Conservation (phyloP, 2,888 invertebrate genomes). For the Chironomus tentans region DNA sequence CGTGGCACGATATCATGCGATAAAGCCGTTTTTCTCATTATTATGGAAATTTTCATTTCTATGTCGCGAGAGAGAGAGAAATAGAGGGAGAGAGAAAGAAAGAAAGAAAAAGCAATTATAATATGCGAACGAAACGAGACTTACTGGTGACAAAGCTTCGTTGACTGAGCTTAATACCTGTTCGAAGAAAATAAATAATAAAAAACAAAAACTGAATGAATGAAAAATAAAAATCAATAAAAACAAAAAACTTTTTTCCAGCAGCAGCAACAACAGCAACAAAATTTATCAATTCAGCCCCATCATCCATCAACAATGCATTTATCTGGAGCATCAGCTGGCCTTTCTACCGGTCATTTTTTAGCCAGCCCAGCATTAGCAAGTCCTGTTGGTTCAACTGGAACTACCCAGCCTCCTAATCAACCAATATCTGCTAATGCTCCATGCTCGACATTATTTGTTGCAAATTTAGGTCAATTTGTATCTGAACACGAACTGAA, state of each 20-base stretch:
- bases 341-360: constrained; percentile 60
- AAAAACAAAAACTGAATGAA: neutral
- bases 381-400: constrained; percentile 70
- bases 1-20: constrained; percentile 15
- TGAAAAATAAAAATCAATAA: too few relatives aligned
- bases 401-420: constrained; percentile 49
- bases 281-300: constrained; percentile 52
- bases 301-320: constrained; percentile 49
- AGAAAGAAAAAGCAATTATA: constrained; percentile 13
- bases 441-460: constrained; percentile 96
- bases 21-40: constrained; percentile 16
- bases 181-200: neutral
- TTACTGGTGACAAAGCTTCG: constrained; percentile 13
- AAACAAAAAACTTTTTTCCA: neutral
- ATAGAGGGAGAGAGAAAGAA: neutral
- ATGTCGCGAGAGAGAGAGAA: neutral
- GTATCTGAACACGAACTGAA: constrained; percentile 97
- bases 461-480: constrained; percentile 95
- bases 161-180: neutral
- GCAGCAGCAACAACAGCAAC: constrained; percentile 38
- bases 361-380: constrained; percentile 88
- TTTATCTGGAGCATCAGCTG: constrained; percentile 44
- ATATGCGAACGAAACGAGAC: neutral
- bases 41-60: constrained; percentile 20
- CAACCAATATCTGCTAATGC: constrained; percentile 57